A percentile compares a stretch with the other conserved stretches of the same genome.
Conservation (phyloP, 2,888 invertebrate genomes). For the Fragum fragum region DNA sequence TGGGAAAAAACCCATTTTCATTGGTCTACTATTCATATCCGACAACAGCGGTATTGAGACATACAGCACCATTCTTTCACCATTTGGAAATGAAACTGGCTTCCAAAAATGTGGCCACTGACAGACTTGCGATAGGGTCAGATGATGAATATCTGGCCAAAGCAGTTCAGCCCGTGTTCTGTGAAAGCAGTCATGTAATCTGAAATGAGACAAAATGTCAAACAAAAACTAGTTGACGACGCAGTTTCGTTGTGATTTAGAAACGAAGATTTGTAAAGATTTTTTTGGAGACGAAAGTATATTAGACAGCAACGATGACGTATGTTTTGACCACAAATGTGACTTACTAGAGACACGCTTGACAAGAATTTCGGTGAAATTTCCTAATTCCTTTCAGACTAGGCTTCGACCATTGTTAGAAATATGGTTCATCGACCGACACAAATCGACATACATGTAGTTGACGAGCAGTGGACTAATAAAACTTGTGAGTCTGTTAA, state of each 20-base stretch:
- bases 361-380: background rate
- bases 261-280: background rate
- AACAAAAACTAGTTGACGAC: background rate
- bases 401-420: background rate
- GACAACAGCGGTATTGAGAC: conserved; percentile 1
- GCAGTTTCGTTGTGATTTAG: background rate
- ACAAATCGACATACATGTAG: background rate
- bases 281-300: background rate
- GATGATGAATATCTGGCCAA: background rate
- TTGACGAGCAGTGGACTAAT: background rate
- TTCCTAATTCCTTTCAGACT: background rate
- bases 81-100: no score
- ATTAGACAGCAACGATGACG: background rate
- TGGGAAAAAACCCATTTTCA: background rate
- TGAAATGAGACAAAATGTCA: background rate
- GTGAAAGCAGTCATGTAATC: background rate
- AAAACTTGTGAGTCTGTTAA: background rate
- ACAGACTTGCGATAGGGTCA: background rate
- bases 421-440: background rate
- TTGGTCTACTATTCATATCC: background rate
- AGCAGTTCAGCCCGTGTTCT: background rate
- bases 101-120: background rate
- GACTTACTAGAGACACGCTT: background rate
- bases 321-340: conserved; percentile 8
- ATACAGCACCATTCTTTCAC: background rate